Conservation (phyloP, 2,888 invertebrate species). For the Mythimna lalbum region DNA sequence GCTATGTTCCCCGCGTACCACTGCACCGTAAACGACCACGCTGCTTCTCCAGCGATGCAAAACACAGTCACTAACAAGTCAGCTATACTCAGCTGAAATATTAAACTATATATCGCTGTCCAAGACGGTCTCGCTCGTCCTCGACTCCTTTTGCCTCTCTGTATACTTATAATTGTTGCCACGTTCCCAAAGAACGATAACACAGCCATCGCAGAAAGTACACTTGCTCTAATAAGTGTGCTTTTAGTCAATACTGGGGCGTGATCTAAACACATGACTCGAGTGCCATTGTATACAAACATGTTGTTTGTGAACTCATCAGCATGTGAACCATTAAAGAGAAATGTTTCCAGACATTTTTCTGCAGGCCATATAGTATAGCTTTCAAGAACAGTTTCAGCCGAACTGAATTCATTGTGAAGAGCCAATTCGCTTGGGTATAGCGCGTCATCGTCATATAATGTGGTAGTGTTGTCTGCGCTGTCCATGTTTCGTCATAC, state of each 20-base stretch:
- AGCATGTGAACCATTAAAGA: constrained; percentile 74
- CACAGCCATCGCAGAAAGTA: constrained; percentile 93
- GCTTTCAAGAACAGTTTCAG: constrained; percentile 67
- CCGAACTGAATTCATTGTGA: constrained; percentile 71
- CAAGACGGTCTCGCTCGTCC: constrained; percentile 91
- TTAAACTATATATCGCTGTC: constrained; percentile 94
- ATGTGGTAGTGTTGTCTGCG: constrained; percentile 87
- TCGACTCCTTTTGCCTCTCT: constrained; percentile 91
- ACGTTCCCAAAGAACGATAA: constrained; percentile 94
- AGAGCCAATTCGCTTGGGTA: constrained; percentile 72
- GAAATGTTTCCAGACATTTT: constrained; percentile 76
- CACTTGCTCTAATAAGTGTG: constrained; percentile 92
- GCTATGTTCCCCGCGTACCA: constrained; percentile 95
- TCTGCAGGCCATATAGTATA: constrained; percentile 80
- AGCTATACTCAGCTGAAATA: constrained; percentile 95
- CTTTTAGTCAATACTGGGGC: constrained; percentile 93
- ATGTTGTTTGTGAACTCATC: constrained; percentile 72
- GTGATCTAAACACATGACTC: constrained; percentile 90
- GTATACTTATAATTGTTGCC: constrained; percentile 94
- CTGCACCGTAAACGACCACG: constrained; percentile 95
- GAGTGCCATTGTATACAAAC: constrained; percentile 79
- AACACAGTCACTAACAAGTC: constrained; percentile 95
- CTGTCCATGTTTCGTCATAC: constrained; percentile 88
- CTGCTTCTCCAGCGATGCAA: constrained; percentile 95
- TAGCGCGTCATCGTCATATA: constrained; percentile 78